phyloP scores from a whole-genome alignment of 2,888 invertebrate species.

The Acleris sparsana region DNA sequence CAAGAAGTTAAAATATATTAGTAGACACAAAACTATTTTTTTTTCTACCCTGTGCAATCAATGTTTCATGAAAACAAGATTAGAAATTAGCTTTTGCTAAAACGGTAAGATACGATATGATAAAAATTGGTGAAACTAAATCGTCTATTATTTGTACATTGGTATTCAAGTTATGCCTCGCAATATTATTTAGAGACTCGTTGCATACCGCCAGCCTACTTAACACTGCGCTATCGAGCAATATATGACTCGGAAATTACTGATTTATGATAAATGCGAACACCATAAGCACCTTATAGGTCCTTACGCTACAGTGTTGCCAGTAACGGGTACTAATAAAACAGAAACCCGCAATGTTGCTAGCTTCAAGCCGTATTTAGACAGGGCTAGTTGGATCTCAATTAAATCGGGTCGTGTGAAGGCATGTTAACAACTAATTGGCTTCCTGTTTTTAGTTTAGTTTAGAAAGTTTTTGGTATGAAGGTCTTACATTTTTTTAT shows the following conservation, averaged over 20 bases:
- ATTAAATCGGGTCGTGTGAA: conserved; percentile 31
- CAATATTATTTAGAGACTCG: too few species aligned
- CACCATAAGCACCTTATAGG: conserved; percentile 7
- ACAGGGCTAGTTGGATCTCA: conserved; percentile 16
- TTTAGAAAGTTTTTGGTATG: neutral
- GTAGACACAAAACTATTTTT: too few species aligned
- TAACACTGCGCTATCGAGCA: conserved; percentile 4
- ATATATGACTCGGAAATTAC: conserved; percentile 29
- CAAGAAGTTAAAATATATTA: too few species aligned
- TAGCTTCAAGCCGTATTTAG: conserved; percentile 27
- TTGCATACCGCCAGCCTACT: conserved; percentile 1
- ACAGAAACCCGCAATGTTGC: conserved; percentile 26
- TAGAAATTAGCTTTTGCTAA: too few species aligned
- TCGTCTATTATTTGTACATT: too few species aligned
- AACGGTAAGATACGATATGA: too few species aligned
- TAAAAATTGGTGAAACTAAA: too few species aligned
- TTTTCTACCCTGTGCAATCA: too few species aligned
- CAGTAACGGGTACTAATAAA: conserved; percentile 18
- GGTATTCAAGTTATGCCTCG: too few species aligned
- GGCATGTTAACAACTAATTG: conserved; percentile 19
- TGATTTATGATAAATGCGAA: conserved; percentile 27
- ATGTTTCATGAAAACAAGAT: too few species aligned
- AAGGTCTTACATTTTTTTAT: too few species aligned
- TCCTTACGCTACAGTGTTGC: conserved; percentile 6
- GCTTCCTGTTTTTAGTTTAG: neutral